These are phyloP conservation scores for Macrobrachium rosenbergii DNA, from an alignment of 1,140 invertebrate genomes.

Conservation along the genomic window DNA sequence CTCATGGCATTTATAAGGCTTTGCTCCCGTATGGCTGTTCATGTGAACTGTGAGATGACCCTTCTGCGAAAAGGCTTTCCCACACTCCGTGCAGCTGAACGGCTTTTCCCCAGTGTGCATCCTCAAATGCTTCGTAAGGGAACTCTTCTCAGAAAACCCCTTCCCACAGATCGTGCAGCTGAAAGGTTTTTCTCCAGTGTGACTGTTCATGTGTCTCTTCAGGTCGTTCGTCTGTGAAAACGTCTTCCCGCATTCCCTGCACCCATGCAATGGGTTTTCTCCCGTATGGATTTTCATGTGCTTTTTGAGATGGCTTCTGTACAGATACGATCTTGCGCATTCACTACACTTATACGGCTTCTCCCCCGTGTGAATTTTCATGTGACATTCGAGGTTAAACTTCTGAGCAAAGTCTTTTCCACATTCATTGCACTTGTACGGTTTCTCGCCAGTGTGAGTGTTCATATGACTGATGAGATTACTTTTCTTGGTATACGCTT, in stretches of 20 bases:
- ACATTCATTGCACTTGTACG: slow-evolving; percentile 18
- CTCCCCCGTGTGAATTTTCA: background rate
- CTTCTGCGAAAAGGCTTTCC: slow-evolving; percentile 57
- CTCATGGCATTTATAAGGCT: too few species aligned
- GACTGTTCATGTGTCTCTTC: slow-evolving; percentile 8
- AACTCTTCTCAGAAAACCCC: slow-evolving; percentile 65
- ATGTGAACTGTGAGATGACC: slow-evolving; percentile 2
- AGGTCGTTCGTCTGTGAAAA: background rate
- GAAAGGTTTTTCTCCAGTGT: slow-evolving; percentile 6
- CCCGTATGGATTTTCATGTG: slow-evolving; percentile 37
- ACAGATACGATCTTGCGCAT: slow-evolving; percentile 73
- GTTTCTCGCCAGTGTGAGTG: slow-evolving; percentile 25
- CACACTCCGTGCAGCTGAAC: slow-evolving; percentile 55
- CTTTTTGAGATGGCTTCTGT: slow-evolving; percentile 65
- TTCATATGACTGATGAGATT: background rate
- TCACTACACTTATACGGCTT: slow-evolving; percentile 12
- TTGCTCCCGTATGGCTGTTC: background rate
- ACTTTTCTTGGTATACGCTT: background rate
- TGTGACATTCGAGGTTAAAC: too few species aligned
- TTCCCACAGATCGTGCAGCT: background rate
- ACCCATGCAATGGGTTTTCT: background rate
- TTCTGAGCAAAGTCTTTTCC: background rate
- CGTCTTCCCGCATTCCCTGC: background rate
- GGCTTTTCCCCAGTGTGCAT: slow-evolving; percentile 32
- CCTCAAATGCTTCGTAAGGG: slow-evolving; percentile 64